Conservation (phyloP, 2,888 invertebrate species). For the Diplazon laetatorius region DNA sequence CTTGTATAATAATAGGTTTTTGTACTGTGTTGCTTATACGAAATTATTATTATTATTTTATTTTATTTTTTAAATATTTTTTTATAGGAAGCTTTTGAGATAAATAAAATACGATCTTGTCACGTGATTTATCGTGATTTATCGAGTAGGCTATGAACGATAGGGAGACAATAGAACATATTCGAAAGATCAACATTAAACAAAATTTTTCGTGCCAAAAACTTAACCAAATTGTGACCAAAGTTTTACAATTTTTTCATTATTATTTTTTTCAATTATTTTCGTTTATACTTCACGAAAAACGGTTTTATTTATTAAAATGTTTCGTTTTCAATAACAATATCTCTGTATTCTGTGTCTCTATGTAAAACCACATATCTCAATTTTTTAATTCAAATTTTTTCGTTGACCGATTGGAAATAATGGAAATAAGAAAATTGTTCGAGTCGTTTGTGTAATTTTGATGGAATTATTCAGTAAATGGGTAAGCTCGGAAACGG, state of each 20-base stretch:
- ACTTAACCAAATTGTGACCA: conserved; percentile 63
- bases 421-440: conserved; percentile 53
- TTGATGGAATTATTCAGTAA: conserved; percentile 56
- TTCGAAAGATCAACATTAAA: conserved; percentile 54
- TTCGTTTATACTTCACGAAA: too few species aligned
- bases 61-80: conserved; percentile 18
- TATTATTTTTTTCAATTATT: conserved; percentile 11
- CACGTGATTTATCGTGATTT: neutral
- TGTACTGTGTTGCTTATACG: too few species aligned
- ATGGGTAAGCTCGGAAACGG: conserved; percentile 64
- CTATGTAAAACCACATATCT: too few species aligned
- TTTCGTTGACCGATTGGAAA: neutral
- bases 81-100: conserved; percentile 7
- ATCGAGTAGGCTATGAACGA: conserved; percentile 76
- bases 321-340: too few species aligned
- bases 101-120: conserved; percentile 5
- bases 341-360: too few species aligned
- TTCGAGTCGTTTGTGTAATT: conserved; percentile 7
- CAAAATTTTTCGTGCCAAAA: conserved; percentile 67
- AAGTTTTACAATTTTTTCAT: conserved; percentile 56
- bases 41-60: too few species aligned
- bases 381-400: neutral
- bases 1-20: neutral
- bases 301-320: too few species aligned
- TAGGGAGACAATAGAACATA: conserved; percentile 57